Evolutionary conservation across 2,888 invertebrate genomes (phyloP).

Genomic region (Agonopterix alstromeriana): DNA sequence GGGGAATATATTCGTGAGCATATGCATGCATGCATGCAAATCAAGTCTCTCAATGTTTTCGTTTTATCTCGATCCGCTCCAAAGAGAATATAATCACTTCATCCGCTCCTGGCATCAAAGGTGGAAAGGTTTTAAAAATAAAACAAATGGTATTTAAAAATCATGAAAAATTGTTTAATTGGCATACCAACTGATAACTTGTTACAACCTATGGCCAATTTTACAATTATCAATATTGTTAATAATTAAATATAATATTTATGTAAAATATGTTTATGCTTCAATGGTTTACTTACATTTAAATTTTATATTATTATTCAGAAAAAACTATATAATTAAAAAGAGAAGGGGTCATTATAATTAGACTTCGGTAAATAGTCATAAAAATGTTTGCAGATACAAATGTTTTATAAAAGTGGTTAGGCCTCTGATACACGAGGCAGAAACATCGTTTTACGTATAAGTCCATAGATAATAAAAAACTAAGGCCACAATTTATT

Average conservation of each 20-base stretch:
- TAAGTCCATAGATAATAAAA: slow-evolving; percentile 41
- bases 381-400: slow-evolving; percentile 58
- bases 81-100: too few relatives aligned
- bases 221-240: slow-evolving; percentile 76
- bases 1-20: too few relatives aligned
- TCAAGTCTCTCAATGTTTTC: too few relatives aligned
- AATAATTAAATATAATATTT: slow-evolving; percentile 76
- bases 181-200: slow-evolving; percentile 74
- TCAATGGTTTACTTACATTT: slow-evolving; percentile 75
- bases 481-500: slow-evolving; percentile 71
- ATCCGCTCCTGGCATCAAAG: too few relatives aligned
- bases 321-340: slow-evolving; percentile 58
- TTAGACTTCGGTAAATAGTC: slow-evolving; percentile 59
- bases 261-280: slow-evolving; percentile 76
- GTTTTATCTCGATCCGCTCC: too few relatives aligned
- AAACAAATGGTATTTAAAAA: slow-evolving; percentile 60
- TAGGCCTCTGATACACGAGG: slow-evolving; percentile 32
- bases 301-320: slow-evolving; percentile 74
- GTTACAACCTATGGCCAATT: slow-evolving; percentile 76
- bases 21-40: too few relatives aligned
- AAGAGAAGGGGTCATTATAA: slow-evolving; percentile 56
- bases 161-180: slow-evolving; percentile 77
- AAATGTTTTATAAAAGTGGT: slow-evolving; percentile 27
- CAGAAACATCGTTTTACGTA: slow-evolving; percentile 28
- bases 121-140: slow-evolving; percentile 28